A percentile compares a stretch with the other conserved stretches of the same genome.
Conservation (phyloP, 92 coral and sea anemone species). For the Desmophyllum pertusum region DNA sequence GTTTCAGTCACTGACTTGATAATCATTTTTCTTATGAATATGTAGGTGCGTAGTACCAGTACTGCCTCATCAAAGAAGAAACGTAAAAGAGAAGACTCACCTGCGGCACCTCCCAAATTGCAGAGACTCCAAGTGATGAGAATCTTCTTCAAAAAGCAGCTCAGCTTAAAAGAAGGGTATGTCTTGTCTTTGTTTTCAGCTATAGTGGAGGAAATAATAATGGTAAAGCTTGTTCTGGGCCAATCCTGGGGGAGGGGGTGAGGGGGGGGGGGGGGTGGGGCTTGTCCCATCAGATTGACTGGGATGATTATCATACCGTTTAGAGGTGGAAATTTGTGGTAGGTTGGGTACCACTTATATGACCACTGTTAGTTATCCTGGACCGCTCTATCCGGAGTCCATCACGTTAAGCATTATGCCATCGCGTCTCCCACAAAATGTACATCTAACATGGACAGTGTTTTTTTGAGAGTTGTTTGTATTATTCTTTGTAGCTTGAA, state of each 20-base stretch:
- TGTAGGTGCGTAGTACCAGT: conserved; percentile 1
- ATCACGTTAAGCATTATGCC: no score
- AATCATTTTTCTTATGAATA: not conserved
- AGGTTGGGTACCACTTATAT: no score
- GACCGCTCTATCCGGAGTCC: no score
- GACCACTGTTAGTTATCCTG: no score
- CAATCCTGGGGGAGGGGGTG: no score
- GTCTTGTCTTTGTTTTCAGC: not conserved
- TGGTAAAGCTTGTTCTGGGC: no score
- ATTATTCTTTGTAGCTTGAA: conserved; percentile 46
- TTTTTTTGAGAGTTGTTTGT: not conserved
- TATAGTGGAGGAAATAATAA: no score
- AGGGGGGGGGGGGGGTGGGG: no score
- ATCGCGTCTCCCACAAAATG: no score
- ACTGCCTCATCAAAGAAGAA: conserved; percentile 1
- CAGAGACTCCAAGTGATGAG: not conserved
- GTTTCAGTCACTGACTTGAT: not conserved
- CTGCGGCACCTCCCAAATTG: not conserved
- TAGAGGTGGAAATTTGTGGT: no score
- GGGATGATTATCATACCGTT: no score
- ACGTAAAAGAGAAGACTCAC: not conserved
- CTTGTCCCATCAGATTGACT: no score
- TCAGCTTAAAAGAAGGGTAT: conserved; percentile 65
- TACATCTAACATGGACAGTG: not conserved
- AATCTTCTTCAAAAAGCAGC: conserved; percentile 45